phyloP scores from a whole-genome alignment of 2,113 vertebrate species.

The Australoheros scitulus region DNA sequence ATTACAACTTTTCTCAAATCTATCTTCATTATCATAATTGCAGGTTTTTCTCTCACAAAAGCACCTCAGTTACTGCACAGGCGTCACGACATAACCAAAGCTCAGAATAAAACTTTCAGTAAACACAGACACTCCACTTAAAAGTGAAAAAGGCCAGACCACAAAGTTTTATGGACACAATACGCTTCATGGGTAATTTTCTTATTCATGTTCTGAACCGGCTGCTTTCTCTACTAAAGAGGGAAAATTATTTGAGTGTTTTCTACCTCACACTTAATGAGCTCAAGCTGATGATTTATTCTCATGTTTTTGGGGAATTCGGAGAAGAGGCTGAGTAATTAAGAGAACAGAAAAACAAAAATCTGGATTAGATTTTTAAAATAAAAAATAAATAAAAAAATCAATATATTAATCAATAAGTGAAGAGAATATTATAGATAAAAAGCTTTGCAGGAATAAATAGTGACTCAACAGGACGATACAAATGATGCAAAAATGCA shows the following conservation, averaged over 20 bases:
- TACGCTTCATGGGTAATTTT: slow-evolving; percentile 16
- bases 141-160: slow-evolving; percentile 69
- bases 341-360: background rate
- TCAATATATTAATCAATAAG: background rate
- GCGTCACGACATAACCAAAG: slow-evolving; percentile 15
- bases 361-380: background rate
- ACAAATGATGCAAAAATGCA: background rate
- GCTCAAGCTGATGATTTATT: background rate
- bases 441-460: slow-evolving; percentile 7
- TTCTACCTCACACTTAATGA: background rate
- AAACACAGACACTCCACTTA: slow-evolving; percentile 67
- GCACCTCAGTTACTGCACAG: slow-evolving; percentile 14
- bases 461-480: background rate
- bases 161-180: slow-evolving; percentile 51
- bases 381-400: background rate
- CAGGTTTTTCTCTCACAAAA: slow-evolving; percentile 35
- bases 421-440: background rate
- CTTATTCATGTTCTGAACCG: background rate
- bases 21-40: slow-evolving; percentile 60
- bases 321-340: background rate
- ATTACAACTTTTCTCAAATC: slow-evolving; percentile 56
- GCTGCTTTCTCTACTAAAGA: background rate
- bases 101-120: slow-evolving; percentile 37
- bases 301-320: background rate
- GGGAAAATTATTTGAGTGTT: background rate